phyloP scores from a whole-genome alignment of 2,113 vertebrate genomes.

The Meriones unguiculatus region DNA sequence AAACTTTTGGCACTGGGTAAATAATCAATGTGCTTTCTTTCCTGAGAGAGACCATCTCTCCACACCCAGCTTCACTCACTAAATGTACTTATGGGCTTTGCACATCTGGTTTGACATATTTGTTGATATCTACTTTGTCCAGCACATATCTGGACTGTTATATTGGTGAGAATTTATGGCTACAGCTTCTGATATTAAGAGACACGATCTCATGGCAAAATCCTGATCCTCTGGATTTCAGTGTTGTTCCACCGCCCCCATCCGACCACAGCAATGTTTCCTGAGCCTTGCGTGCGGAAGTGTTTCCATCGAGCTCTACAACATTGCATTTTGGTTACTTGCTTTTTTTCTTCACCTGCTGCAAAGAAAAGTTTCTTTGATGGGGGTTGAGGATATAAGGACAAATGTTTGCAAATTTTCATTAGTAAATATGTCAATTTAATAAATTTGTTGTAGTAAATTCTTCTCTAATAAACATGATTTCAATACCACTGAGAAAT shows the following conservation, averaged over 20 bases:
- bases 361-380: background rate
- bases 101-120: background rate
- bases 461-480: background rate
- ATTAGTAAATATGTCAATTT: background rate
- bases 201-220: background rate
- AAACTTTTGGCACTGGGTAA: background rate
- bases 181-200: background rate
- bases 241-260: background rate
- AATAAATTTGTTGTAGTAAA: background rate
- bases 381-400: background rate
- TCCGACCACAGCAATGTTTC: background rate
- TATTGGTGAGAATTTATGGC: background rate
- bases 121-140: background rate
- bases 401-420: background rate
- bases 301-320: background rate
- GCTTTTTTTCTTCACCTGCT: background rate
- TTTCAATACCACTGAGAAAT: background rate
- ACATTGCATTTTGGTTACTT: background rate
- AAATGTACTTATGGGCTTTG: background rate
- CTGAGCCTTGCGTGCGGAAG: accelerated
- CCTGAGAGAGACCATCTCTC: accelerated
- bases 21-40: no score
- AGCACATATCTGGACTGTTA: no score
- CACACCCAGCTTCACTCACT: background rate
- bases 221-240: background rate